Evolutionary conservation across 2,797 vertebrate genomes (phyloP), one percentile per base, ranked within the genome.

Genomic region (Melanogrammus aeglefinus): DNA sequence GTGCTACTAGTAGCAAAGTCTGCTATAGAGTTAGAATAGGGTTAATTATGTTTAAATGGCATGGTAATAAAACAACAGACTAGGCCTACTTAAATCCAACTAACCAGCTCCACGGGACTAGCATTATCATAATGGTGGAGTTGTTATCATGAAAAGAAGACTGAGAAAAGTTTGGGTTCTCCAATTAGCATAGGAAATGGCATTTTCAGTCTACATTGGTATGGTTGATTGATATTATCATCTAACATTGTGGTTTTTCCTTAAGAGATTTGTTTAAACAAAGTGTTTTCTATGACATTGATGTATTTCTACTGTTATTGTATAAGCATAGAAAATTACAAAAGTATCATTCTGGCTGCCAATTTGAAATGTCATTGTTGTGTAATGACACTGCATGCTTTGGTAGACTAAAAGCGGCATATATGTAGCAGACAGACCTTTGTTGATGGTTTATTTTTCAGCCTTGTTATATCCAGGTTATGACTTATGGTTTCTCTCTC

Each of bases 341-440:
- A 83, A 87, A 76, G 76, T 82, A 83, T 88, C 69, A 90, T 91
- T 90, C 80, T 91, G 84, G 86, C 88, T 85, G 78, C 91, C 84
- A 84, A 72, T 88, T 90, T 77, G 75, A 88, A 84, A 90, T 18
- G 80, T 89, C 88, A 90, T 89, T 88, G 82, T 85, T 81, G 72
- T 83, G 75, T 84, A 72, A 89, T 87, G 83, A 89, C 86, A 85
- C 83, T 91, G 89, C 90, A 92, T 92, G 89, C 78, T 89, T 91
- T 86, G 82, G 86, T 86, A 88, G 86, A 87, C 72, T 86, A 85
- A 79, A 87, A 83, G 84, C 79, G 89, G 92, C 91, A 75, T 91
- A 91, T 90, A 92, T 93, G 92, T 93, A 93, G 92, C 91, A 93
- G 79, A 91, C 91, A 93, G 79, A 91, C 77, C 75, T 86, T 69